These are phyloP conservation scores for Stercorarius parasiticus DNA, from an alignment of 2,113 vertebrate species.

Conservation along the genomic window DNA sequence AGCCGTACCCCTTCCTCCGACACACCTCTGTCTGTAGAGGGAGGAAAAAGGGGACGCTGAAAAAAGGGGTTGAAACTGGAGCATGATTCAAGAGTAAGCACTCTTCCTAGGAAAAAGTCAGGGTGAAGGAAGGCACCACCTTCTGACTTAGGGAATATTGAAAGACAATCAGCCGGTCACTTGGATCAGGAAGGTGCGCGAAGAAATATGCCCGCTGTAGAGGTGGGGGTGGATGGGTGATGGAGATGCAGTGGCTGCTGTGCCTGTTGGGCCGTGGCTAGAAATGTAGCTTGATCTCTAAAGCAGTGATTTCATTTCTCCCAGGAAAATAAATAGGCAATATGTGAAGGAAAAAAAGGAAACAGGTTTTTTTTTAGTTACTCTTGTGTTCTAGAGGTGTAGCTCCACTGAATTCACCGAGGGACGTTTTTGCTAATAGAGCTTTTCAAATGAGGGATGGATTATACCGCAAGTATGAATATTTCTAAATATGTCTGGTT, in stretches of 20 bases:
- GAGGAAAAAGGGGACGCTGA: not conserved
- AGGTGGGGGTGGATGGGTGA: rapidly evolving
- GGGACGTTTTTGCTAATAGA: not conserved
- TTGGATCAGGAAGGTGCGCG: not conserved
- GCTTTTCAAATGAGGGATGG: not conserved
- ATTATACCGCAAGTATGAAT: not conserved
- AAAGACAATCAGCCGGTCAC: not conserved
- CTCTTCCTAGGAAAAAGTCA: not conserved
- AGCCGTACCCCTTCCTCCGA: rapidly evolving
- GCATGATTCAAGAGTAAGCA: not conserved
- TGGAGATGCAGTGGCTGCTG: not conserved
- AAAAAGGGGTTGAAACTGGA: not conserved
- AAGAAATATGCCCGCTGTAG: not conserved
- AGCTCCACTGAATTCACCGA: not conserved
- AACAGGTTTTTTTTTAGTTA: not conserved
- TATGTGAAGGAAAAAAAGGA: not conserved
- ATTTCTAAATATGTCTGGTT: constrained; percentile 31
- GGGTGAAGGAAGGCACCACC: not conserved
- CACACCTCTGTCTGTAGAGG: rapidly evolving
- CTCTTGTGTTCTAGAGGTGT: not conserved
- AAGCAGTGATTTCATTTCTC: not conserved
- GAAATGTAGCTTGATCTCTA: not conserved
- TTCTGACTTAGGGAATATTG: not conserved
- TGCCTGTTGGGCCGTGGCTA: not conserved
- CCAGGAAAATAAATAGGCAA: not conserved